phyloP scores from a whole-genome alignment of 2,113 vertebrate species.

The Hypocryptadius cinnamomeus region DNA sequence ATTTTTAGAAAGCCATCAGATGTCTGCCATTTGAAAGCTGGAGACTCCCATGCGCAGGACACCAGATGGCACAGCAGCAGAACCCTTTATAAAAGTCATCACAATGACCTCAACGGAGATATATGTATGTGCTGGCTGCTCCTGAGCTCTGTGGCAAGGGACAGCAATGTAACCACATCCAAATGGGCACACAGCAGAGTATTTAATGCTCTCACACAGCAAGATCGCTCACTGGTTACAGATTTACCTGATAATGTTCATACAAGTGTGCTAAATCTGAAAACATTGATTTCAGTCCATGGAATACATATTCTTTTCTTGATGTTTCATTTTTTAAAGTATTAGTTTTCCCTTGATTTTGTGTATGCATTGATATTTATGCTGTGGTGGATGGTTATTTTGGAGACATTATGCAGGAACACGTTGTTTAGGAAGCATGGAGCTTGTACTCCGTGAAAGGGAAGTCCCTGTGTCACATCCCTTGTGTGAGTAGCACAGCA shows the following conservation, averaged over 20 bases:
- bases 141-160: constrained; percentile 75
- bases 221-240: not conserved
- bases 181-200: not conserved
- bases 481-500: not conserved
- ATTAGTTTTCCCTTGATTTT: not conserved
- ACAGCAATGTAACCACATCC: not conserved
- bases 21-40: constrained; percentile 49
- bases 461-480: not conserved
- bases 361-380: not conserved
- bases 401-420: not conserved
- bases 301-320: not conserved
- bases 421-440: not conserved
- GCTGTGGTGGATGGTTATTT: not conserved
- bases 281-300: not conserved
- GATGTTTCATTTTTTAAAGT: not conserved
- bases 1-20: not conserved
- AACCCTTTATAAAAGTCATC: constrained; percentile 68
- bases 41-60: constrained; percentile 71
- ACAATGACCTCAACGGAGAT: constrained; percentile 71
- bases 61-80: constrained; percentile 68
- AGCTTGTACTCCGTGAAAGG: not conserved
- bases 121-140: constrained; percentile 67
- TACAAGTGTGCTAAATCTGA: not conserved
- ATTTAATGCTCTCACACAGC: not conserved
- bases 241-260: not conserved